Percentiles rank a stretch among this genome's conserved stretches.
Conservation (phyloP, 2,888 invertebrate genomes). For the Graphium colonna region DNA sequence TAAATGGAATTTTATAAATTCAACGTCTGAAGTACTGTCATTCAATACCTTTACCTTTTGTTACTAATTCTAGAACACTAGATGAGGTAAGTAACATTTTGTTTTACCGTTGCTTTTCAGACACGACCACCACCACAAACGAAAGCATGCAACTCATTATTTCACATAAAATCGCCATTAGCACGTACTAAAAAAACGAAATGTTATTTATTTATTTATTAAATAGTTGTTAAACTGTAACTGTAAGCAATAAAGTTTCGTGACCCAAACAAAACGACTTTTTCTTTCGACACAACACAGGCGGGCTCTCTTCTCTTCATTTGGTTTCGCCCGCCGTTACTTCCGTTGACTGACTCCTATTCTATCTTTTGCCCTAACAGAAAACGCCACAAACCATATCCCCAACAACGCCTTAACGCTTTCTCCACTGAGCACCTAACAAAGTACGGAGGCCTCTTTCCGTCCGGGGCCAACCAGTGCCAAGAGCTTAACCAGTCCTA, state of each 20-base stretch:
- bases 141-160: conserved; percentile 65
- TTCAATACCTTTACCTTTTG: too few species aligned
- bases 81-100: conserved; percentile 47
- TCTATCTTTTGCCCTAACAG: conserved; percentile 70
- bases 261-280: conserved; percentile 2
- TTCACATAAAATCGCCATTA: conserved; percentile 44
- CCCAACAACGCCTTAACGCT: conserved; percentile 76
- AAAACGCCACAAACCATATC: conserved; percentile 76
- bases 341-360: conserved; percentile 44
- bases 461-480: conserved; percentile 71
- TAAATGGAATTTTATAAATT: too few species aligned
- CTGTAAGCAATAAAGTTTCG: conserved; percentile 14
- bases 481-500: conserved; percentile 73
- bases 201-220: conserved; percentile 24
- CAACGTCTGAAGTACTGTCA: too few species aligned
- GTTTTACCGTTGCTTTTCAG: conserved; percentile 63
- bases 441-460: conserved; percentile 73
- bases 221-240: conserved; percentile 16
- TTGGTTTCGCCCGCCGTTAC: conserved; percentile 4
- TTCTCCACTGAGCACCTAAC: conserved; percentile 75
- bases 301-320: neutral
- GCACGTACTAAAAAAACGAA: conserved; percentile 14
- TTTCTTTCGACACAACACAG: conserved; percentile 5
- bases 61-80: conserved; percentile 5
- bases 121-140: conserved; percentile 61